A percentile compares a stretch with the other conserved stretches of the same genome.
Evolutionary conservation across 2,113 vertebrate genomes (phyloP).

Genomic region (Caracal caracal): DNA sequence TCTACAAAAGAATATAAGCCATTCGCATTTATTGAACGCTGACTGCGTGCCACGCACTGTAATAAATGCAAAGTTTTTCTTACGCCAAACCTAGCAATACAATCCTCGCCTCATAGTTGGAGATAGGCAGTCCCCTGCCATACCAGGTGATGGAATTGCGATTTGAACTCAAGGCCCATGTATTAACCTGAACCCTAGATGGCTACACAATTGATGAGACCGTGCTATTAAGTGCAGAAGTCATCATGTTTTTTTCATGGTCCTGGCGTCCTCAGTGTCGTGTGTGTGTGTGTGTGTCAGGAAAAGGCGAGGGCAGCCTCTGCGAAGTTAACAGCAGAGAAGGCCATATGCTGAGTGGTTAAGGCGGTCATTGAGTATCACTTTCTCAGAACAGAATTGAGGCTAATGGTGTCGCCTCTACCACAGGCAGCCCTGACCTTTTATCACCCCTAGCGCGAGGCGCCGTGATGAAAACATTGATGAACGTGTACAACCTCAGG

Average conservation of each 20-base stretch:
- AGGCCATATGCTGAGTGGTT: background rate
- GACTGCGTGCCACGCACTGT: too few relatives aligned
- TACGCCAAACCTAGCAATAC: background rate
- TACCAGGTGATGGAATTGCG: background rate
- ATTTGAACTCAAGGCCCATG: background rate
- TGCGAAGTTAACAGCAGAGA: background rate
- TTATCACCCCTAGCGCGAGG: background rate
- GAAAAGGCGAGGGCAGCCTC: background rate
- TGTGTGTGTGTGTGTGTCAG: background rate
- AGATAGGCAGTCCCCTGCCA: background rate
- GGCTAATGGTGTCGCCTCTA: background rate
- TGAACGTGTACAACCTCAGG: background rate
- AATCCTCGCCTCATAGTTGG: background rate
- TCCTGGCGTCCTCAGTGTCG: background rate
- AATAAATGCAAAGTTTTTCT: background rate
- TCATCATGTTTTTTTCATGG: background rate
- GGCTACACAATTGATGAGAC: background rate
- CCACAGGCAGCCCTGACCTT: background rate
- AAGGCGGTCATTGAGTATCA: background rate
- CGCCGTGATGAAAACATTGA: rapidly evolving
- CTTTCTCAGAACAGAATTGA: background rate
- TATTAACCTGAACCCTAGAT: too few relatives aligned
- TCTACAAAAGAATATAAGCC: background rate
- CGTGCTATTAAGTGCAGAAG: background rate
- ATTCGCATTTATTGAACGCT: background rate